phyloP scores from a whole-genome alignment of 1,140 invertebrate species.

The Heliconius hermathena region DNA sequence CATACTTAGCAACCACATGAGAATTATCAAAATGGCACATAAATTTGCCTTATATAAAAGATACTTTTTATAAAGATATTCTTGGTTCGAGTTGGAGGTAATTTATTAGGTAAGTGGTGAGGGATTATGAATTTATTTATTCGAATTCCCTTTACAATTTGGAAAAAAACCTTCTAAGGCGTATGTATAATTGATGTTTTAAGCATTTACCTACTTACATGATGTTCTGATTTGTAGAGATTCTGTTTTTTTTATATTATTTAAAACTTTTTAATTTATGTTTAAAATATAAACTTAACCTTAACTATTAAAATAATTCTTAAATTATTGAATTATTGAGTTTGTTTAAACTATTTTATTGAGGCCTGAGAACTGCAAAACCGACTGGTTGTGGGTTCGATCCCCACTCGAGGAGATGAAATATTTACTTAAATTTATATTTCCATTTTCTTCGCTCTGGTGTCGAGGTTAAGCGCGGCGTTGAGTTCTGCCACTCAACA shows the following conservation, averaged over 20 bases:
- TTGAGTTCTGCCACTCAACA: too few relatives aligned
- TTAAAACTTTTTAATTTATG: not conserved
- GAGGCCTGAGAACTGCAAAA: too few relatives aligned
- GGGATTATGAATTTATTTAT: constrained; percentile 1
- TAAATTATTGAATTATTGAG: too few relatives aligned
- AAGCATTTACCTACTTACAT: not conserved
- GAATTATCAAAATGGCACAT: not conserved
- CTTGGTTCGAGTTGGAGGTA: not conserved
- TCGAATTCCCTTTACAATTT: constrained; percentile 5
- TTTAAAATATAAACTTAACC: too few relatives aligned
- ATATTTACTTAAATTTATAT: too few relatives aligned
- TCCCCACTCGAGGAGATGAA: too few relatives aligned
- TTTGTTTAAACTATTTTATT: too few relatives aligned
- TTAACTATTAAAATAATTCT: too few relatives aligned
- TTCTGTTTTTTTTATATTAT: not conserved
- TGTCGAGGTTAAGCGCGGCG: too few relatives aligned
- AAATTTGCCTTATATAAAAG: not conserved
- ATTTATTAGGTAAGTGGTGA: constrained; percentile 11
- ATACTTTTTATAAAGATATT: not conserved
- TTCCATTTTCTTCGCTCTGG: too few relatives aligned
- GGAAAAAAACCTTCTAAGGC: not conserved
- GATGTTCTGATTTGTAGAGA: not conserved
- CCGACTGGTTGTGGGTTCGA: too few relatives aligned
- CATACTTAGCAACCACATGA: not conserved
- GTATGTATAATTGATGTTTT: not conserved